phyloP scores from a whole-genome alignment of 2,113 vertebrate genomes.

The Aythya baeri region DNA sequence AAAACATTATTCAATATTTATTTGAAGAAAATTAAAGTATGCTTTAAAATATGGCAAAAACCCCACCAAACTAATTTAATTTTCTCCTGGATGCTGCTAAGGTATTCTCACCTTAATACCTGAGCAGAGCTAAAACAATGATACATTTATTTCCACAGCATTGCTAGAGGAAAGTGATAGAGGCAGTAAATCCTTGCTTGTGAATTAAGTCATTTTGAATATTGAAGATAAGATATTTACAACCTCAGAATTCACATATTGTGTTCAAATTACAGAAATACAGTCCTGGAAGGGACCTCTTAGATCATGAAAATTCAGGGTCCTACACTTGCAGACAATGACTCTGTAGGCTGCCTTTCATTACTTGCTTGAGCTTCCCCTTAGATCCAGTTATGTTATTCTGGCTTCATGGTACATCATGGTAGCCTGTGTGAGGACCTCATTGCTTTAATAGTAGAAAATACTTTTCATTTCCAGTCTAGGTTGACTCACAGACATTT shows the following conservation, averaged over 20 bases:
- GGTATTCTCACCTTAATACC: neutral
- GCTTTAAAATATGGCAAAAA: neutral
- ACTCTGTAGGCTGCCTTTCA: neutral
- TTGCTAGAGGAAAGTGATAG: neutral
- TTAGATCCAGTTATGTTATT: neutral
- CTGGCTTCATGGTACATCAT: neutral
- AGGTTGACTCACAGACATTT: neutral
- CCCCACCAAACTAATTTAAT: neutral
- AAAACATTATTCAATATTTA: neutral
- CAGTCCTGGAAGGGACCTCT: neutral
- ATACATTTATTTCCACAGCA: neutral
- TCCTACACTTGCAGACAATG: neutral
- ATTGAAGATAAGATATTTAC: neutral
- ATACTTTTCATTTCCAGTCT: neutral
- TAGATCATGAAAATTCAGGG: neutral
- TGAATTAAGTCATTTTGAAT: neutral
- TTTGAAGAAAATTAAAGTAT: neutral
- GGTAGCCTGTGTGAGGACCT: neutral
- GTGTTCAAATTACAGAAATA: neutral
- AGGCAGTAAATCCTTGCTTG: neutral
- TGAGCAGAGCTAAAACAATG: neutral
- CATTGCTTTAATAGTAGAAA: neutral
- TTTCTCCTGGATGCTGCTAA: constrained; percentile 1
- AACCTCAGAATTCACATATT: neutral
- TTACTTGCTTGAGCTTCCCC: neutral